Evolutionary conservation across 2,113 vertebrate species (phyloP).

Genomic region (Nycticebus coucang): DNA sequence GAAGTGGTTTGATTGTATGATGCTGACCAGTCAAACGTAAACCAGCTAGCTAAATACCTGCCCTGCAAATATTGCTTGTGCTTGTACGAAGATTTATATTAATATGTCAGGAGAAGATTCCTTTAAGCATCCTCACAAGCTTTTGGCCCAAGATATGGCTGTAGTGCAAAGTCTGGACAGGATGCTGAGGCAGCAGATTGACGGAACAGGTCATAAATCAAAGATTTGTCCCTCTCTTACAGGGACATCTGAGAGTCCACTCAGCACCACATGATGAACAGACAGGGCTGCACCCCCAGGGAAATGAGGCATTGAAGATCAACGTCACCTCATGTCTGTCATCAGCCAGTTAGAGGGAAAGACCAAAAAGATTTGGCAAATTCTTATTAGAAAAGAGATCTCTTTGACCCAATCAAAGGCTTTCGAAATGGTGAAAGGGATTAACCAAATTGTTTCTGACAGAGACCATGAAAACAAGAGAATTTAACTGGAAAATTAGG

Average conservation of each 20-base stretch:
- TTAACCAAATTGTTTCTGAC: slow-evolving; percentile 80
- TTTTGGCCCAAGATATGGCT: slow-evolving; percentile 54
- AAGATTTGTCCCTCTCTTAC: slow-evolving; percentile 51
- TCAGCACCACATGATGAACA: neutral
- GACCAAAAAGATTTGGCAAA: slow-evolving; percentile 61
- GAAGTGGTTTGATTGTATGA: slow-evolving; percentile 35
- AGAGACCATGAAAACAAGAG: slow-evolving; percentile 78
- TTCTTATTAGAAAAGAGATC: slow-evolving; percentile 72
- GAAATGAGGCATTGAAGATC: slow-evolving; percentile 57
- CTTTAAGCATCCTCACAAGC: slow-evolving; percentile 19
- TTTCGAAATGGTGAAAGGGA: slow-evolving; percentile 73
- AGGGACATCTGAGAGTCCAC: slow-evolving; percentile 42
- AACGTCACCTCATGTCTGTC: slow-evolving; percentile 59
- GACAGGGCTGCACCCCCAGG: neutral
- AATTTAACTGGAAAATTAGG: slow-evolving; percentile 73
- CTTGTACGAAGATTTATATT: slow-evolving; percentile 36
- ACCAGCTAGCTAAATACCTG: neutral
- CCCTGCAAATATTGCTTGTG: slow-evolving; percentile 32
- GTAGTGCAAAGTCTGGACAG: slow-evolving; percentile 50
- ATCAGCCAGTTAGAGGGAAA: slow-evolving; percentile 57
- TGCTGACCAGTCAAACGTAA: neutral
- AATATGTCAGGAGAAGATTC: slow-evolving; percentile 54
- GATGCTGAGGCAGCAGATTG: slow-evolving; percentile 42
- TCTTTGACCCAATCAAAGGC: slow-evolving; percentile 67
- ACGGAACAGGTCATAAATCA: slow-evolving; percentile 65